phyloP scores from a whole-genome alignment of 2,113 vertebrate species.

The Sardina pilchardus region DNA sequence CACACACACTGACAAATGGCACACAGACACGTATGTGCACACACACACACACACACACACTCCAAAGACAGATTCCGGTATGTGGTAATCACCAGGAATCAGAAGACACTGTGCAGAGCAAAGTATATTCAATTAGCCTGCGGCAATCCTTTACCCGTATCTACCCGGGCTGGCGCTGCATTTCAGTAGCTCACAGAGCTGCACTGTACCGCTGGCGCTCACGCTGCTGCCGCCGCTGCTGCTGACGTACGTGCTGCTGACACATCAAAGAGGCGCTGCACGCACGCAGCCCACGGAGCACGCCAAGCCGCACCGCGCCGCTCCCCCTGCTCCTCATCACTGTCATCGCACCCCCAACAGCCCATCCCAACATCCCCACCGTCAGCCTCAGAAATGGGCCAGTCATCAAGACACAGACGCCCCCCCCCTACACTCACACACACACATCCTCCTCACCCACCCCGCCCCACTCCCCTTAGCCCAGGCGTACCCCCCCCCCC shows the following conservation, averaged over 20 bases:
- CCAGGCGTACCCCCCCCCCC: background rate
- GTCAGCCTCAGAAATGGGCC: slow-evolving; percentile 54
- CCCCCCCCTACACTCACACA: too few species aligned
- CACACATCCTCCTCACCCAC: too few species aligned
- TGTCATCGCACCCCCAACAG: slow-evolving; percentile 50
- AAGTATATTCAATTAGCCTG: slow-evolving; percentile 60
- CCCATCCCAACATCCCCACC: background rate
- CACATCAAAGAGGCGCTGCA: slow-evolving; percentile 70
- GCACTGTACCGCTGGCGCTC: too few species aligned
- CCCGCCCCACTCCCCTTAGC: background rate
- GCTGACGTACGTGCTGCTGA: slow-evolving; percentile 60
- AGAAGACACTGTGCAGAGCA: slow-evolving; percentile 41
- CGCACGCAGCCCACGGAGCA: slow-evolving; percentile 56
- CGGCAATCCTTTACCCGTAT: slow-evolving; percentile 57
- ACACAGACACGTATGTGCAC: slow-evolving; percentile 19
- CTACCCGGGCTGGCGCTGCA: slow-evolving; percentile 60
- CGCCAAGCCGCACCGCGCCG: slow-evolving; percentile 52
- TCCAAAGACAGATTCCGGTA: background rate
- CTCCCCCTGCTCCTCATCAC: slow-evolving; percentile 45
- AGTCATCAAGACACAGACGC: slow-evolving; percentile 54
- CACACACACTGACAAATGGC: background rate
- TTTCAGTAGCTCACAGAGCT: slow-evolving; percentile 64
- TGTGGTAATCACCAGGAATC: background rate
- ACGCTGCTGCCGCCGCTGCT: background rate
- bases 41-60: slow-evolving; percentile 21